Evolutionary conservation across 2,888 invertebrate species (phyloP), one percentile per base, ranked within the genome.

Genomic region (Unio delphinus): DNA sequence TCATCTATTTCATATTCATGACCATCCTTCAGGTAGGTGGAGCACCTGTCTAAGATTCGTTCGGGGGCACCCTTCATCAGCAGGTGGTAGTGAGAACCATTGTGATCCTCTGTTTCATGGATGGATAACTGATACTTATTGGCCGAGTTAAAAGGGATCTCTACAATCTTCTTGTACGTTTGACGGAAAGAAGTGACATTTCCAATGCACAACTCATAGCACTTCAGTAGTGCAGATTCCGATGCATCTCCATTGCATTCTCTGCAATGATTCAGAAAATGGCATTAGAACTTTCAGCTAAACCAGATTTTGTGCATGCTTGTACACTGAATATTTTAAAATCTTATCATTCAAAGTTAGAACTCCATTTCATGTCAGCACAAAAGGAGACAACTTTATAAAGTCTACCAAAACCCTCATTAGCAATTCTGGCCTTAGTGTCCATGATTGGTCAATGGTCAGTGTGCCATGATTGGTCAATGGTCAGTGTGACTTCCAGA

Each of bases 11-110:
- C 92, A 91, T 95, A 95, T 87, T 97, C 97, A 91, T 96, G 95
- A 84, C 97, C 97, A 80, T 97, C 95, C 84, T 96, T 95, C 90
- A 96, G 95, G 86, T 98, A 97, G 65, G 95, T 95, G 82, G 94
- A 93, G 92, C 94, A 95, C 72, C 96, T 93, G 91, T 97, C 97
- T 85, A 99, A 85, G 84, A 99, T 97, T 86, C 97, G 93, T 91
- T 99, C 99, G 5, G 99, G 87, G 95, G 93, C 97, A 69, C 94
- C 97, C 89, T 94, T 98, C 98, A 98, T 98, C 58, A 94, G 94
- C 78, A 95, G 88, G 86, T 72, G 91, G 87, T 96, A 95, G 73
- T 96, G 83, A 3, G 85, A 84, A 74, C 87, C 86, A 65, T 86
- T 83, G 54, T 95, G 92, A 88, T 97, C 96, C 89, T 97, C 96